Percentiles rank a stretch among this genome's conserved stretches.
phyloP scores from a whole-genome alignment of 2,113 vertebrate genomes.

The Campylomormyrus tamandua region DNA sequence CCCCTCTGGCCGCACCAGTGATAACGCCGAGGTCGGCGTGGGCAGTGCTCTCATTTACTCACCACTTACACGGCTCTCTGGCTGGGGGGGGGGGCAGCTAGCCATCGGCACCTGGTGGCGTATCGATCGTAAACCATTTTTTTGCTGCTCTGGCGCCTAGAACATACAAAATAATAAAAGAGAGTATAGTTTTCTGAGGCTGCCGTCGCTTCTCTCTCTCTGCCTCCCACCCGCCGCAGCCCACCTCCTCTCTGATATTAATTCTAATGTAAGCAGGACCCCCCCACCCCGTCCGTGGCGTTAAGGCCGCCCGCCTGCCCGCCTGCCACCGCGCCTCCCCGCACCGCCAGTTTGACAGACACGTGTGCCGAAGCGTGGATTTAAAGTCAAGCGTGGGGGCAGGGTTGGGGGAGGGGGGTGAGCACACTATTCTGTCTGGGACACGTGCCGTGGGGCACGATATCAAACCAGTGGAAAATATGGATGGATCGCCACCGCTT shows the following conservation, averaged over 20 bases:
- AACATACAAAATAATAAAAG: not conserved
- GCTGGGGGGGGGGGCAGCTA: not conserved
- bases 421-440: not conserved
- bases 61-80: not conserved
- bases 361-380: not conserved
- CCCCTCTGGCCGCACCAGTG: not conserved
- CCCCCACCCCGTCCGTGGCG: not conserved
- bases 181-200: not conserved
- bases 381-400: not conserved
- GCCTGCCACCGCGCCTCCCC: not conserved
- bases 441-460: not conserved
- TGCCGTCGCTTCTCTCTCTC: not conserved
- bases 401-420: not conserved
- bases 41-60: not conserved
- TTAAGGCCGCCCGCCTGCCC: not conserved
- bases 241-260: conserved; percentile 13
- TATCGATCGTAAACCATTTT: not conserved
- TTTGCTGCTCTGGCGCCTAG: not conserved
- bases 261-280: conserved; percentile 19
- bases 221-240: not conserved
- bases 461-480: not conserved
- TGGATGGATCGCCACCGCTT: not conserved
- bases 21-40: not conserved
- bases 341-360: conserved; percentile 21
- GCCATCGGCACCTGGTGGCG: not conserved